These are phyloP conservation scores for Orgyia antiqua DNA, from an alignment of 2,888 invertebrate species.

Conservation along the genomic window DNA sequence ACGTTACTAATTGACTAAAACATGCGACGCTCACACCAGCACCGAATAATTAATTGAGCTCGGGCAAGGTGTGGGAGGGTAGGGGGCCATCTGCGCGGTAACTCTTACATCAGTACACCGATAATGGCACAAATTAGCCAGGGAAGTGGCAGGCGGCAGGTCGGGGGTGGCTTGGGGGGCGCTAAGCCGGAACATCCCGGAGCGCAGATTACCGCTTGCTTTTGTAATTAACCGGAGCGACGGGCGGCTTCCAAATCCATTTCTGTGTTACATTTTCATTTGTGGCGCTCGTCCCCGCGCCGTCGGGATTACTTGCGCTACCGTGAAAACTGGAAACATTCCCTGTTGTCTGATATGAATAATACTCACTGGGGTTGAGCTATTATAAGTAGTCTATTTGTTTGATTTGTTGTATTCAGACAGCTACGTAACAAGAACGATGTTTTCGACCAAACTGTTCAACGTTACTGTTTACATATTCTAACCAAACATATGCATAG, in stretches of 20 bases:
- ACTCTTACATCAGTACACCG: slow-evolving; percentile 79
- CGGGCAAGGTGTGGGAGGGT: slow-evolving; percentile 43
- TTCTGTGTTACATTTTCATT: slow-evolving; percentile 79
- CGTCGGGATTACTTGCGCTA: slow-evolving; percentile 56
- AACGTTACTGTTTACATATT: slow-evolving; percentile 46
- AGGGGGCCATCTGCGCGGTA: slow-evolving; percentile 72
- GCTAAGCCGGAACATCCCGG: slow-evolving; percentile 78
- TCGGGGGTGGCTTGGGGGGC: slow-evolving; percentile 50
- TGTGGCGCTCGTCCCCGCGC: slow-evolving; percentile 61
- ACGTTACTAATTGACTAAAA: slow-evolving; percentile 79
- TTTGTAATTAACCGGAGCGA: slow-evolving; percentile 79
- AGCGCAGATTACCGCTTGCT: slow-evolving; percentile 79
- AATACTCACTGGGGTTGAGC: slow-evolving; percentile 26
- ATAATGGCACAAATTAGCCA: slow-evolving; percentile 78
- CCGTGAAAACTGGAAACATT: slow-evolving; percentile 51
- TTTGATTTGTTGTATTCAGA: slow-evolving; percentile 28
- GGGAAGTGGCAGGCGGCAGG: slow-evolving; percentile 66
- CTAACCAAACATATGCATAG: too few species aligned
- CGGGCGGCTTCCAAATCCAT: slow-evolving; percentile 78
- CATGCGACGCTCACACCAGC: slow-evolving; percentile 78
- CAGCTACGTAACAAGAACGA: slow-evolving; percentile 25
- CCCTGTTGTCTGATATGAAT: slow-evolving; percentile 46
- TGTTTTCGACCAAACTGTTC: slow-evolving; percentile 39
- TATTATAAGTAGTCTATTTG: slow-evolving; percentile 31
- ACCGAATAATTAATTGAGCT: slow-evolving; percentile 77